A percentile compares a stretch with the other conserved stretches of the same genome.
phyloP scores from a whole-genome alignment of 2,113 vertebrate species.

The Nothobranchius furzeri region DNA sequence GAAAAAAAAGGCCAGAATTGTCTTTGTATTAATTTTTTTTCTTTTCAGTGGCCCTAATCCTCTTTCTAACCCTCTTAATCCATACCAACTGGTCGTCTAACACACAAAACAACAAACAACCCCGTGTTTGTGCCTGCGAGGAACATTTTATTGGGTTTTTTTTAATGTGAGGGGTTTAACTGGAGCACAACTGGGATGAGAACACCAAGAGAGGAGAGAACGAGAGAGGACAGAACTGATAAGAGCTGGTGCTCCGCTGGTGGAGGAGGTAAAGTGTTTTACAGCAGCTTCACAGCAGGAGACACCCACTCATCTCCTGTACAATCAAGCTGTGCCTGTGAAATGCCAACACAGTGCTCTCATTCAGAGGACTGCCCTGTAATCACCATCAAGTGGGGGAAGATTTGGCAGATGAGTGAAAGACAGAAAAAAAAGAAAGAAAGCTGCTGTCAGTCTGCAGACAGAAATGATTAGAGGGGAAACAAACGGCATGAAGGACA shows the following conservation, averaged over 20 bases:
- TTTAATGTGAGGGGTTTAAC: background rate
- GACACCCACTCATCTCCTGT: slow-evolving; percentile 55
- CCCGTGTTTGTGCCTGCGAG: slow-evolving; percentile 30
- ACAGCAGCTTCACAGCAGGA: slow-evolving; percentile 50
- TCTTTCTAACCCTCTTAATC: too few relatives aligned
- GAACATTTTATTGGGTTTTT: slow-evolving; percentile 28
- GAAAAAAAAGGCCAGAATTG: too few relatives aligned
- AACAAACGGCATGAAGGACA: background rate
- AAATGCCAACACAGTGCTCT: slow-evolving; percentile 29
- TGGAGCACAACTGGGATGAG: background rate
- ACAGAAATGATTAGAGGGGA: background rate
- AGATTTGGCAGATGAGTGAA: slow-evolving; percentile 32
- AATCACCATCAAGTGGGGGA: slow-evolving; percentile 35
- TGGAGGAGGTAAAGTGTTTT: slow-evolving; percentile 35
- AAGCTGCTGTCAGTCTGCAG: background rate
- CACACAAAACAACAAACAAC: slow-evolving; percentile 24
- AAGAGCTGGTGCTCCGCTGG: slow-evolving; percentile 7
- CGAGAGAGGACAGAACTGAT: background rate
- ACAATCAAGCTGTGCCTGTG: slow-evolving; percentile 48
- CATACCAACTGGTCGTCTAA: too few relatives aligned
- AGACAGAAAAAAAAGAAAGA: background rate
- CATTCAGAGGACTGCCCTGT: slow-evolving; percentile 34
- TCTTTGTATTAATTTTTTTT: too few relatives aligned
- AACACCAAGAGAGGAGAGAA: background rate
- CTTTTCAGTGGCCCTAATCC: too few relatives aligned